Evolutionary conservation across 2,888 invertebrate genomes (phyloP), one percentile per base, ranked within the genome.

Genomic region (Adelphocoris suturalis): DNA sequence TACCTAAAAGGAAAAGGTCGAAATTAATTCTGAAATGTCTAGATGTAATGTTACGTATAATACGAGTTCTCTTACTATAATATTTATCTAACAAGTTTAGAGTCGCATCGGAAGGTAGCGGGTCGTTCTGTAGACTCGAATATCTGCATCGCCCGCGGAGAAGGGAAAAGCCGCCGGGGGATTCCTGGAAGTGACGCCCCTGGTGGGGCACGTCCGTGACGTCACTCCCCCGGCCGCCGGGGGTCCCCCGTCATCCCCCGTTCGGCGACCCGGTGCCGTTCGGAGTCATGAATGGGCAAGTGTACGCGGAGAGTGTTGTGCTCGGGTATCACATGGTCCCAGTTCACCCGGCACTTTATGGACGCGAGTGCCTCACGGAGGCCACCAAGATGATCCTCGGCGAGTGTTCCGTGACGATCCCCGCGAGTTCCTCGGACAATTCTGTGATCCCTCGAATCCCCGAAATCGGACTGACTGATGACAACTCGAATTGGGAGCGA

Each of bases 401-500:
- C 23, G 68, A 68, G 23, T 23, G 68, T 23, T 46, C 61, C 16
- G 57, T 61, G 57, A 14, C 85, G n/a, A 16, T 82, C 23, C 82
- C 37, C 16, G 37, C 78, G 46, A 78, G 47, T 78, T 14, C 78
- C 1, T 11, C 16, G 11, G 78, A 46, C 78, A 13, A 46, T 78
- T 19, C 37, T 47, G 78, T 78, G 78, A 16, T 82, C n/a, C 23
- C 52, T 12, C 80, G 46, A 81, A 19, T 81, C 12, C 82, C 78
- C 46, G 46, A 14, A 48, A 82, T 52, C 16, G 23, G 19, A 68
- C 19, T 13, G 68, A 55, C 46, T 47, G 52, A 78, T 16, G 88
- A 87, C 76, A 89, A 89, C 88, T 48, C 90, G 5, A 89, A 91
- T 76, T 91, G 91, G 91, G 89, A 86, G n/a, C 57, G 48, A 4